A percentile compares a stretch with the other conserved stretches of the same genome.
These are phyloP conservation scores for Drosophila pallidifrons DNA, from an alignment of 1,140 invertebrate species.

Conservation along the genomic window DNA sequence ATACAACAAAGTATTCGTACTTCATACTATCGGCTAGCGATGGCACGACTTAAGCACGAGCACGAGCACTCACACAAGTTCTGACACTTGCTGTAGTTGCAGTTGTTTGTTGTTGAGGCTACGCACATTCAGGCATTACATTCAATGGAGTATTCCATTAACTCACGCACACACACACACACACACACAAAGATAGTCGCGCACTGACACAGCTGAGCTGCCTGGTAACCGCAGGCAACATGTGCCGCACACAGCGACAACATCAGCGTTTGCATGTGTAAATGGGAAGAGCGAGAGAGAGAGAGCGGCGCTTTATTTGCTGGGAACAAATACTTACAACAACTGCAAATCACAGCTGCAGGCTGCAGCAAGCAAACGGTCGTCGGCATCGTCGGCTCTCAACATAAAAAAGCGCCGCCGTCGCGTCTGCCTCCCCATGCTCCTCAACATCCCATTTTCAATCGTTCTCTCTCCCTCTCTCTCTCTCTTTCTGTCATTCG, in stretches of 20 bases:
- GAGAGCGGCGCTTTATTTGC: slow-evolving; percentile 50
- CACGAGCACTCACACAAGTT: neutral
- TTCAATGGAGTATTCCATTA: slow-evolving; percentile 49
- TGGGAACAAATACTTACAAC: slow-evolving; percentile 51
- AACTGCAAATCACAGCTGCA: slow-evolving; percentile 49
- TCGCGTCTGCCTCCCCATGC: slow-evolving; percentile 5
- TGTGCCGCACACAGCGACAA: slow-evolving; percentile 30
- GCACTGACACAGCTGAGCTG: slow-evolving; percentile 34
- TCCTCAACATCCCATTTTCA: neutral
- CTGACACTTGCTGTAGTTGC: slow-evolving; percentile 9
- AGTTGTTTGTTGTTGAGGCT: slow-evolving; percentile 13
- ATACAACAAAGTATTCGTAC: slow-evolving; percentile 4
- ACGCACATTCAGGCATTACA: slow-evolving; percentile 39
- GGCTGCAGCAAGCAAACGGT: slow-evolving; percentile 36
- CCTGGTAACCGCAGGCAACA: slow-evolving; percentile 47
- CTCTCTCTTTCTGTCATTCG: slow-evolving; percentile 8
- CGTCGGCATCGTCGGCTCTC: slow-evolving; percentile 29
- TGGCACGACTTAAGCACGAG: neutral
- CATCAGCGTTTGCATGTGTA: slow-evolving; percentile 8
- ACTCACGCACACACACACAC: slow-evolving; percentile 20
- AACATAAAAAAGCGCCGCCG: slow-evolving; percentile 53
- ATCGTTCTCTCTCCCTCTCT: neutral
- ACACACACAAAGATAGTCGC: slow-evolving; percentile 5
- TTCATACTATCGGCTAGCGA: neutral
- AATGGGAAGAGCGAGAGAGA: slow-evolving; percentile 12